Base-by-base conservation (phyloP, 1,140 invertebrate species). In the Drosophila leontia region DNA sequence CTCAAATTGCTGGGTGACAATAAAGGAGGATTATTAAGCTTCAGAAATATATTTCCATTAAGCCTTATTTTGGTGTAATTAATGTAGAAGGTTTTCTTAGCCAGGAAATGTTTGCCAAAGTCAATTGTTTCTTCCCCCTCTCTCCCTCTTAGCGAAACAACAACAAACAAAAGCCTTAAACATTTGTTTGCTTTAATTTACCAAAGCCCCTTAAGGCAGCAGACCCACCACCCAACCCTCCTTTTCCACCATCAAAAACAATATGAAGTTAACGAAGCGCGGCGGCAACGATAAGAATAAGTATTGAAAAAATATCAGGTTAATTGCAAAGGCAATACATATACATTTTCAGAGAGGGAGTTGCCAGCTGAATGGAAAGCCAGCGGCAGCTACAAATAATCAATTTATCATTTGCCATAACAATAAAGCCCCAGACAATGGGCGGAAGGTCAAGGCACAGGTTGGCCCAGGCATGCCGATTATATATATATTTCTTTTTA, bases 321-420 rank as follows among this genome's bases (percentile, higher is more conserved):
- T 56, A 57, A 75, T 63, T 53, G 72, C 39, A 4, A n/a, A n/a
- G 37, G 19, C 15, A 26, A 26, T n/a, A 39, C 12, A 17, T 15
- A 29, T 13, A 51, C 19, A 48, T 63, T 15, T 39, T 23, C 8
- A 12, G 17, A 37, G 19, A 34, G 9, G 44, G 26, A n/a, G 53
- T 42, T 29, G 4, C 12, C 3, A 26, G 32, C 4, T 45, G 42
- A 45, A 45, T 45, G 23, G 23, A 26, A 58, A 6, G 64, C 48
- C 62, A 42, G 39, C 8, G 63, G 63, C n/a, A 64, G 59, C 58
- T 59, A 57, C 68, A 87, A 71, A 74, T 84, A 87, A 87, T 87
- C 84, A 87, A 87, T 88, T 87, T 88, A 88, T 88, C 82, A 81
- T 84, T 87, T 88, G 77, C 64, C 80, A 80, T 67, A 75, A 78